Percentiles rank a stretch among this genome's conserved stretches.
These are phyloP conservation scores for Octopus bimaculoides DNA, from an alignment of 1,140 invertebrate species.

Conservation along the genomic window DNA sequence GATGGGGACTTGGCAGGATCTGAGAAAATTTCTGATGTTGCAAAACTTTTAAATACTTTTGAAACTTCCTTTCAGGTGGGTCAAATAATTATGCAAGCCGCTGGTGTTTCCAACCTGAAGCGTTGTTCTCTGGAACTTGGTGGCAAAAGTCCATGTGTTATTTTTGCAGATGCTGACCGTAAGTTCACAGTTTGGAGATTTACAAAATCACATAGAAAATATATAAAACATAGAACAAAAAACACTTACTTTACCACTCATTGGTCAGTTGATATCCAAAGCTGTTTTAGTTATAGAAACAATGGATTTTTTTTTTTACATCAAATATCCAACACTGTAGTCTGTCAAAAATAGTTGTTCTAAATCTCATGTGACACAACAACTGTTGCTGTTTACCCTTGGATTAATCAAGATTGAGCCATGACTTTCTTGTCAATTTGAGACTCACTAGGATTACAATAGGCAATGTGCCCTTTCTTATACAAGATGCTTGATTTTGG, in stretches of 20 bases:
- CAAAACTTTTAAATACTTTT: not conserved
- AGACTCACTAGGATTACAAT: too few relatives aligned
- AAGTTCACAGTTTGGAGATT: constrained; percentile 22
- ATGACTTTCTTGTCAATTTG: too few relatives aligned
- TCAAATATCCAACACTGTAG: too few relatives aligned
- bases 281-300: not conserved
- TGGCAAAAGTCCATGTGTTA: constrained; percentile 83
- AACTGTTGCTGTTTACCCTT: too few relatives aligned
- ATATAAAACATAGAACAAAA: not conserved
- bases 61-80: constrained; percentile 63
- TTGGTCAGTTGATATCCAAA: not conserved
- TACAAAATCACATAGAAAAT: not conserved
- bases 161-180: constrained; percentile 79
- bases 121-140: constrained; percentile 84
- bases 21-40: too few relatives aligned
- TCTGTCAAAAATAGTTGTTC: too few relatives aligned
- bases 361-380: too few relatives aligned
- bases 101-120: constrained; percentile 78
- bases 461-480: too few relatives aligned
- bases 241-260: not conserved
- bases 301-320: not conserved
- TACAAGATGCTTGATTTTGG: too few relatives aligned
- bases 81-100: constrained; percentile 70
- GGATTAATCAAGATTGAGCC: too few relatives aligned
- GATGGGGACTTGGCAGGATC: too few relatives aligned